Conservation (phyloP, 2,797 vertebrate species). For the Taeniopygia guttata region DNA sequence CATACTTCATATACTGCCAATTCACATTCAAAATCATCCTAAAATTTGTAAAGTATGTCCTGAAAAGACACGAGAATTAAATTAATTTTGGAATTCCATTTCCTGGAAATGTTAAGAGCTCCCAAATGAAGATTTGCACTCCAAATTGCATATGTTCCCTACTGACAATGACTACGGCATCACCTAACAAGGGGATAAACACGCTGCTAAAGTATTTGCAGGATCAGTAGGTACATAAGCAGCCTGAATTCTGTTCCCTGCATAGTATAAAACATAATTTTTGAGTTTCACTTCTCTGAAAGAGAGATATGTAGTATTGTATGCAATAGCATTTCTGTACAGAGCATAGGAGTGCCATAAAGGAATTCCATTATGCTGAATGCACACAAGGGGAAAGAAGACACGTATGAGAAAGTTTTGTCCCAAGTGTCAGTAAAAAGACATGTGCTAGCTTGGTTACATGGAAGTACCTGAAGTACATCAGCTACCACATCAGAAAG, state of each 20-base stretch:
- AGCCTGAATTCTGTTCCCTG: neutral
- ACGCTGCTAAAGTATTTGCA: neutral
- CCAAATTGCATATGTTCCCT: neutral
- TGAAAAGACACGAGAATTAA: neutral
- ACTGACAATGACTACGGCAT: neutral
- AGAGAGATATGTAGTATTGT: neutral
- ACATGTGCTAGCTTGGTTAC: fast-evolving
- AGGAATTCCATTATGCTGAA: neutral
- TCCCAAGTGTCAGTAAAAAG: neutral
- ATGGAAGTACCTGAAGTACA: neutral
- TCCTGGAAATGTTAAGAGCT: neutral
- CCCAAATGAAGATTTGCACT: neutral
- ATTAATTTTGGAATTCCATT: neutral
- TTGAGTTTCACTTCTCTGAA: neutral
- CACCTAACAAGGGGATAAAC: neutral
- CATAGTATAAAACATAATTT: neutral
- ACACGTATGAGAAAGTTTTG: neutral
- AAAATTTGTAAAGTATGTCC: neutral
- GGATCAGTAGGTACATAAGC: neutral
- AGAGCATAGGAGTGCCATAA: neutral
- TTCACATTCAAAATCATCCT: neutral
- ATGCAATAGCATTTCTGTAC: neutral
- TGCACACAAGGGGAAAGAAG: neutral
- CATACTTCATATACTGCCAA: neutral
- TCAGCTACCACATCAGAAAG: neutral